Conservation (phyloP, 2,113 vertebrate species). For the Pelecanoides urinatrix region DNA sequence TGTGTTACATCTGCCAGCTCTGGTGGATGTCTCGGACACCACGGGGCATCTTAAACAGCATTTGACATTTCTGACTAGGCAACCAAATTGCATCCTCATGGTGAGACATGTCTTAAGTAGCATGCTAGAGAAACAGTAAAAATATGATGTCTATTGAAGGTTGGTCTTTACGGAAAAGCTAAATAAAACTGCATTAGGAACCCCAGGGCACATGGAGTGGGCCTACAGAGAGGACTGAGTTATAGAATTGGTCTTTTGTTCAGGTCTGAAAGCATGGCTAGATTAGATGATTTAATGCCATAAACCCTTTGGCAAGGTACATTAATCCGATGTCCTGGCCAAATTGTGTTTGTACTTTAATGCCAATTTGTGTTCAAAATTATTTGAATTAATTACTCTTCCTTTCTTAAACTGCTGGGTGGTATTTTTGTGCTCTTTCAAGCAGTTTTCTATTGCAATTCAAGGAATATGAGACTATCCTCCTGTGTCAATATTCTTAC, state of each 20-base stretch:
- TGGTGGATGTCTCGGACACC: not conserved
- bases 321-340: not conserved
- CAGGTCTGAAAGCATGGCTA: not conserved
- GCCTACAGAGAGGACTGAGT: not conserved
- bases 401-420: not conserved
- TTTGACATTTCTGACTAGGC: not conserved
- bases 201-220: not conserved
- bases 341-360: not conserved
- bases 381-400: constrained; percentile 39
- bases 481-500: not conserved
- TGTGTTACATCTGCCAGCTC: not conserved
- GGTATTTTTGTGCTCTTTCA: not conserved
- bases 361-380: constrained; percentile 24
- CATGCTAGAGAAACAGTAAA: not conserved
- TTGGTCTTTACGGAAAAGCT: not conserved
- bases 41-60: not conserved
- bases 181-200: not conserved
- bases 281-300: constrained; percentile 31
- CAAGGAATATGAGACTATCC: not conserved
- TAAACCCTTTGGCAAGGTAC: constrained; percentile 37
- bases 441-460: not conserved
- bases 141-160: not conserved
- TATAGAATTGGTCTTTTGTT: not conserved
- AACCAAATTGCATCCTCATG: not conserved
- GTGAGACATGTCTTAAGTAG: not conserved